phyloP scores from a whole-genome alignment of 2,797 vertebrate genomes.

The Siniperca undulata region DNA sequence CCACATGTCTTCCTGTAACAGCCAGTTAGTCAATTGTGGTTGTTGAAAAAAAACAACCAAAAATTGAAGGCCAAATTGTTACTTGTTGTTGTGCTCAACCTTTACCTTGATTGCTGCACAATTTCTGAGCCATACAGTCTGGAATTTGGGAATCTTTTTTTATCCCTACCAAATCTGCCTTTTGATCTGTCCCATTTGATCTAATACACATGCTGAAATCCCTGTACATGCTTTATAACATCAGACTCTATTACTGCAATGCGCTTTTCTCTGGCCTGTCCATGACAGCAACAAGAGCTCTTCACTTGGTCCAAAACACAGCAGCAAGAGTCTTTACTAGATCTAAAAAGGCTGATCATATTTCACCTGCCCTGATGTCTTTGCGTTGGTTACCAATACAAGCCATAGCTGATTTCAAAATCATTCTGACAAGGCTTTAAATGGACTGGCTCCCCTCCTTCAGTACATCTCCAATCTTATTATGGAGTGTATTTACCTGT shows the following conservation, averaged over 20 bases:
- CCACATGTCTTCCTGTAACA: too few relatives aligned
- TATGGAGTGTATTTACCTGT: background rate
- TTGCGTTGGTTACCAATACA: background rate
- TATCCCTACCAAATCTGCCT: background rate
- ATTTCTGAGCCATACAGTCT: too few relatives aligned
- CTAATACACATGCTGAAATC: background rate
- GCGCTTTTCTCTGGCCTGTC: background rate
- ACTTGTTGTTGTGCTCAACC: too few relatives aligned
- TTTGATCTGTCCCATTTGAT: background rate
- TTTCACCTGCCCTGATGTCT: background rate
- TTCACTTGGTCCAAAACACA: background rate
- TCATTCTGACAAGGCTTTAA: background rate
- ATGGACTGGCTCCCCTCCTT: background rate
- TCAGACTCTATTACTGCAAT: background rate
- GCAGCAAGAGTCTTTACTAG: too few relatives aligned
- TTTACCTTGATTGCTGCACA: too few relatives aligned
- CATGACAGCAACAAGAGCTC: background rate
- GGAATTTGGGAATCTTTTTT: too few relatives aligned
- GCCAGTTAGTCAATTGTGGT: too few relatives aligned
- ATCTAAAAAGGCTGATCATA: background rate
- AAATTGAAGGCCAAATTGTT: too few relatives aligned
- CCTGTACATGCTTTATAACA: background rate
- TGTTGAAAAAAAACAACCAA: too few relatives aligned
- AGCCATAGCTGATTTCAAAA: background rate
- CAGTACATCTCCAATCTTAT: background rate